Conservation (phyloP, 2,113 vertebrate genomes). For the Sminthopsis crassicaudata region DNA sequence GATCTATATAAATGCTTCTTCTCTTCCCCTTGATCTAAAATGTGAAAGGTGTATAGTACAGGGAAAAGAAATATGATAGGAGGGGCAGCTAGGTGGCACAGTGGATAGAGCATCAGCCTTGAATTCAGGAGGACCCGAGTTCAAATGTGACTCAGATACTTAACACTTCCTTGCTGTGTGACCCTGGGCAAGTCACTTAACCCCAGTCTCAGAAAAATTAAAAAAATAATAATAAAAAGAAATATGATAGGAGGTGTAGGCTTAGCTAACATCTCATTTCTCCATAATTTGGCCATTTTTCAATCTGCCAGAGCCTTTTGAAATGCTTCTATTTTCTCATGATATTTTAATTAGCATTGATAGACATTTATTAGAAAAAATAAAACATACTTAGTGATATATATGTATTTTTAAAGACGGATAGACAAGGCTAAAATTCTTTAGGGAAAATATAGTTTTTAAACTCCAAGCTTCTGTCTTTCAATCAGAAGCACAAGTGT, state of each 20-base stretch:
- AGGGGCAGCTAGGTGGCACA: no score
- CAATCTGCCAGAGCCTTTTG: neutral
- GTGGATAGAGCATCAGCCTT: no score
- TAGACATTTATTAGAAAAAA: neutral
- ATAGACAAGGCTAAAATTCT: neutral
- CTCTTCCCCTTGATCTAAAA: neutral
- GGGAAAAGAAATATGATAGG: neutral
- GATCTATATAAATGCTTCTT: neutral
- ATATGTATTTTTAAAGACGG: neutral
- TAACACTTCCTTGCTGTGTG: no score
- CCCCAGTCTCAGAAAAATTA: no score
- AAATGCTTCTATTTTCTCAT: neutral
- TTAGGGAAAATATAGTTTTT: neutral
- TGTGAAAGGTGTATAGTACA: neutral
- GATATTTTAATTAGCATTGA: neutral
- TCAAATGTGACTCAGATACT: no score
- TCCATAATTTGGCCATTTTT: neutral
- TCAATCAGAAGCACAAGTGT: slow-evolving; percentile 22
- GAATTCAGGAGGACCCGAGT: no score
- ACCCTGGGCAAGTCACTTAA: no score
- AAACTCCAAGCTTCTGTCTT: slow-evolving; percentile 19
- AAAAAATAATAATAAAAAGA: no score
- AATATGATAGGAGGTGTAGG: neutral
- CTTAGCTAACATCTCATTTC: neutral
- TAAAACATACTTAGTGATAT: neutral